A percentile compares a stretch with the other conserved stretches of the same genome.
These are phyloP conservation scores for Drosophila birchii DNA, from an alignment of 2,888 invertebrate species.

Conservation along the genomic window DNA sequence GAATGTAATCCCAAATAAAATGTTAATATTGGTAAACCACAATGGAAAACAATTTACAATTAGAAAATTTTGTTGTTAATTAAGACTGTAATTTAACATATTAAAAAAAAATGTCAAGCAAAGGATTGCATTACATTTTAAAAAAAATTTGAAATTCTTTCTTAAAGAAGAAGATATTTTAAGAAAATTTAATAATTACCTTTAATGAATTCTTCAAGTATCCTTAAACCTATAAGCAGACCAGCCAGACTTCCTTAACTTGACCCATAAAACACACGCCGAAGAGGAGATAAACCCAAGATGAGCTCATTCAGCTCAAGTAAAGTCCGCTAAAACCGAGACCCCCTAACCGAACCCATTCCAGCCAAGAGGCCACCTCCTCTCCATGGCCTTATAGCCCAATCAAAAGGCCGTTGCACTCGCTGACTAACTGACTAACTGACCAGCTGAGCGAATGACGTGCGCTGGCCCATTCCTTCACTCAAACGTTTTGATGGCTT, in stretches of 20 bases:
- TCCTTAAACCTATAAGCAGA: background rate
- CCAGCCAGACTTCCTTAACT: background rate
- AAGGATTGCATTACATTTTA: too few relatives aligned
- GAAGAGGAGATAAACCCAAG: constrained; percentile 15
- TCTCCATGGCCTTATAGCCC: constrained; percentile 14
- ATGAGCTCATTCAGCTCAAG: constrained; percentile 39
- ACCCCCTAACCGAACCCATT: constrained; percentile 9
- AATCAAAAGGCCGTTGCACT: constrained; percentile 63
- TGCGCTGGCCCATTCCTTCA: constrained; percentile 42
- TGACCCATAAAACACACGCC: background rate
- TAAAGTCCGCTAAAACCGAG: constrained; percentile 29
- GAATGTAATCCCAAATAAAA: background rate
- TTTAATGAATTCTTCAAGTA: background rate
- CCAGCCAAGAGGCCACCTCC: constrained; percentile 3
- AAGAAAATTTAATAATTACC: background rate
- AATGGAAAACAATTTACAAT: background rate
- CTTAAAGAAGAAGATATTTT: too few relatives aligned
- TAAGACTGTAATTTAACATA: background rate
- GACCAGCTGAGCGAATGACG: constrained; percentile 55
- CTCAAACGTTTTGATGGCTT: constrained; percentile 41
- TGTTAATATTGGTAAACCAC: background rate
- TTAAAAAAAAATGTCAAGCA: background rate
- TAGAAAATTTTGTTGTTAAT: background rate
- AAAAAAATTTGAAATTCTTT: too few relatives aligned
- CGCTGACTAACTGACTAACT: constrained; percentile 29